These are phyloP conservation scores for Scaptodrosophila lebanonensis DNA, from an alignment of 1,140 invertebrate genomes.

Conservation along the genomic window DNA sequence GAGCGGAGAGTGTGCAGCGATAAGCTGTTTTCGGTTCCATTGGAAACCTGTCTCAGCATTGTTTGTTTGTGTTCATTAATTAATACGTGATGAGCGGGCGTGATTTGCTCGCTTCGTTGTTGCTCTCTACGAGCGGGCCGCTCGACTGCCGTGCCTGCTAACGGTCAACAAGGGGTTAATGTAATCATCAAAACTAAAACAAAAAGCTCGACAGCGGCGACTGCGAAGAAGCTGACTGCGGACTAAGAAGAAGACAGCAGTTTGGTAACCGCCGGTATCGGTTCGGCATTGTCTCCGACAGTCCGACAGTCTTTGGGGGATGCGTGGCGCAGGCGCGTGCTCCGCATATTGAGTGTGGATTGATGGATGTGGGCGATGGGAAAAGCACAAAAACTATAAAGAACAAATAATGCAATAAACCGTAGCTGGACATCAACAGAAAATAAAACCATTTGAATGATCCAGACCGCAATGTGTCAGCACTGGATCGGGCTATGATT, in stretches of 20 bases:
- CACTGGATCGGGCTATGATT: constrained; percentile 8
- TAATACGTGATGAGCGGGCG: constrained; percentile 14
- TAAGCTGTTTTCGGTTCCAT: constrained; percentile 30
- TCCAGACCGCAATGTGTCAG: constrained; percentile 56
- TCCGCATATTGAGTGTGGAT: constrained; percentile 35
- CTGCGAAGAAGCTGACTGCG: too few relatives aligned
- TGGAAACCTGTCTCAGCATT: constrained; percentile 49
- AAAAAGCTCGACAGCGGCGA: constrained; percentile 14
- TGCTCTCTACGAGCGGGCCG: too few relatives aligned
- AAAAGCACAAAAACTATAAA: constrained; percentile 47
- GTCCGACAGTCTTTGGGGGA: constrained; percentile 1
- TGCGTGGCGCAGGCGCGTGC: constrained; percentile 36
- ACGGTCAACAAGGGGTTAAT: too few relatives aligned
- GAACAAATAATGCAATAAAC: constrained; percentile 41
- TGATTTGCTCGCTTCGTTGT: neutral
- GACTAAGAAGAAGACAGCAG: too few relatives aligned
- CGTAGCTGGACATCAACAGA: constrained; percentile 12
- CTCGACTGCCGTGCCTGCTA: too few relatives aligned
- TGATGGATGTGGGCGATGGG: too few relatives aligned
- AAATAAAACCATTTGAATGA: constrained; percentile 43
- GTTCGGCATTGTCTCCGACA: too few relatives aligned
- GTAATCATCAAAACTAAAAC: constrained; percentile 14
- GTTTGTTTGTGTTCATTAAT: constrained; percentile 15
- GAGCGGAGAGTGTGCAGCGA: too few relatives aligned
- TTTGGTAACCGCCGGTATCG: too few relatives aligned